Evolutionary conservation across 1,140 invertebrate species (phyloP).

Genomic region (Papilio glaucus): DNA sequence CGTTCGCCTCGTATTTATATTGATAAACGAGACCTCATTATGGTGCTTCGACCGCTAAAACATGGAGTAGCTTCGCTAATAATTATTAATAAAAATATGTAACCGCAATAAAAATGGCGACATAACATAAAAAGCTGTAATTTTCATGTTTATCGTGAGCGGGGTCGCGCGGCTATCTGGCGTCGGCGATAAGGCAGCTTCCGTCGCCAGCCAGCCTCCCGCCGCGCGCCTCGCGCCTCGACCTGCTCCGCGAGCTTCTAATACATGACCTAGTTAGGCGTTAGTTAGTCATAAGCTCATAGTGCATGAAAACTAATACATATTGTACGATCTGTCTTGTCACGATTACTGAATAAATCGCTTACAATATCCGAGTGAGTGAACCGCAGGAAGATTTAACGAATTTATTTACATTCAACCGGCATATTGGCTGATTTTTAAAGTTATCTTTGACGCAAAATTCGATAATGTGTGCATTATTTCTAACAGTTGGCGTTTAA

Average conservation of each 20-base stretch:
- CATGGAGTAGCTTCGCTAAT: background rate
- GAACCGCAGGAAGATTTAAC: too few relatives aligned
- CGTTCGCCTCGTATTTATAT: background rate
- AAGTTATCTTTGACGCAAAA: background rate
- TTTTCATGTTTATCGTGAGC: slow-evolving; percentile 46
- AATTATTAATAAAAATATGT: background rate
- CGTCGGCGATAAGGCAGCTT: slow-evolving; percentile 56
- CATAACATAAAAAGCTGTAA: slow-evolving; percentile 41
- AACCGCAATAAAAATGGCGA: slow-evolving; percentile 22
- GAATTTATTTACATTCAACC: too few relatives aligned
- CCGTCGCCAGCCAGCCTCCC: slow-evolving; percentile 44
- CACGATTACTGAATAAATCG: background rate
- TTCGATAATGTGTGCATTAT: background rate
- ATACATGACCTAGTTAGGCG: slow-evolving; percentile 39
- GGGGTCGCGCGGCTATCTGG: slow-evolving; percentile 61
- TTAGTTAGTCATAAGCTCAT: background rate
- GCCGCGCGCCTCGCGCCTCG: background rate
- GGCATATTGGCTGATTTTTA: background rate
- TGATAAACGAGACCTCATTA: background rate
- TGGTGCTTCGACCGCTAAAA: background rate
- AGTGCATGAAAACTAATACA: background rate
- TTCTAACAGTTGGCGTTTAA: background rate
- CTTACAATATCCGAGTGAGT: too few relatives aligned
- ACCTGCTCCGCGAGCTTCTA: slow-evolving; percentile 40
- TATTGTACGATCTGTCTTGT: background rate